Percentiles rank a stretch among this genome's conserved stretches.
Conservation (phyloP, 2,113 vertebrate genomes). For the Calypte anna region DNA sequence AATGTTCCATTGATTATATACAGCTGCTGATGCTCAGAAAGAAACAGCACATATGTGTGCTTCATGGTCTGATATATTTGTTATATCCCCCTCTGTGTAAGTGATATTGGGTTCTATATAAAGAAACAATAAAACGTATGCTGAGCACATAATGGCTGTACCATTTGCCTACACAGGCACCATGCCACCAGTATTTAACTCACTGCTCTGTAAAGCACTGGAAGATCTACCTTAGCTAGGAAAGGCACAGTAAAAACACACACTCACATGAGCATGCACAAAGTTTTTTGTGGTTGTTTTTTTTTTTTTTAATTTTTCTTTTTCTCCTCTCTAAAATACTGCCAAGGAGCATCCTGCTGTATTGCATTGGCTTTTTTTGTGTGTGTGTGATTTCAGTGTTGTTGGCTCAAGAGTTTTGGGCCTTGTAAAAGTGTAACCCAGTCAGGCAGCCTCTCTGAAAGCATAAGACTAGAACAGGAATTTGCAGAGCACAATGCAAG, state of each 20-base stretch:
- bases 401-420: not conserved
- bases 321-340: not conserved
- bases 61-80: constrained; percentile 42
- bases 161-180: not conserved
- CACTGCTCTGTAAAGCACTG: not conserved
- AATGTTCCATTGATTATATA: constrained; percentile 62
- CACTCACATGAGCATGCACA: not conserved
- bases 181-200: not conserved
- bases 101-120: constrained; percentile 45
- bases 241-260: not conserved
- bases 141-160: constrained; percentile 12
- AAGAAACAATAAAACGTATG: constrained; percentile 29
- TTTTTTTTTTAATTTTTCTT: not conserved
- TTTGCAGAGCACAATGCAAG: not conserved
- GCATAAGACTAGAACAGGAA: constrained; percentile 19
- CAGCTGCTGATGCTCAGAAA: constrained; percentile 45
- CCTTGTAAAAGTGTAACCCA: not conserved
- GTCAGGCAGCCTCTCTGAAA: not conserved
- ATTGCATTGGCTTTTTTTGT: not conserved
- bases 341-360: not conserved
- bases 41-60: constrained; percentile 41
- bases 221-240: not conserved
- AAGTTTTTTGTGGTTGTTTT: not conserved
- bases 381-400: not conserved
- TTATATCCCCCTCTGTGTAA: constrained; percentile 46